phyloP scores from a whole-genome alignment of 1,140 invertebrate genomes.

The Macrosteles quadrilineatus region DNA sequence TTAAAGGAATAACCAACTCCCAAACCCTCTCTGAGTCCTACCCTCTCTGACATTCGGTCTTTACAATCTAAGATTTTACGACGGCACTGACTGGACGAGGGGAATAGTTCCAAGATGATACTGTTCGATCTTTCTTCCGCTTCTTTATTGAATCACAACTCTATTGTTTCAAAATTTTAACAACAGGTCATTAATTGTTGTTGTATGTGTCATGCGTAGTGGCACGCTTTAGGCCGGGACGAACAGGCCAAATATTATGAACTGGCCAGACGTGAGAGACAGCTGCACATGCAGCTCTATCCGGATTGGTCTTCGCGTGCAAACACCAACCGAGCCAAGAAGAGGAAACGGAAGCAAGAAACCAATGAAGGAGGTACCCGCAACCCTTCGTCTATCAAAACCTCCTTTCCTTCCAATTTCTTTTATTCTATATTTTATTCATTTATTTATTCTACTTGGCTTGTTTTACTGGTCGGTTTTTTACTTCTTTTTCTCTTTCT shows the following conservation, averaged over 20 bases:
- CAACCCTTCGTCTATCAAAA: conserved; percentile 49
- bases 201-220: conserved; percentile 59
- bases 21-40: neutral
- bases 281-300: conserved; percentile 98
- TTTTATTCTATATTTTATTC: conserved; percentile 26
- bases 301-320: conserved; percentile 98
- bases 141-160: conserved; percentile 13
- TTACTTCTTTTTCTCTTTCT: conserved; percentile 38
- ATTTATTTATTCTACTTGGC: conserved; percentile 29
- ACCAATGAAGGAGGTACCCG: conserved; percentile 91
- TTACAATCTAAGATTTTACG: neutral
- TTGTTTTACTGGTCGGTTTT: conserved; percentile 41
- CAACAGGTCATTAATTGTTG: conserved; percentile 6
- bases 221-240: conserved; percentile 97
- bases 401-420: conserved; percentile 51
- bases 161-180: conserved; percentile 2
- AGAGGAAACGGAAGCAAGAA: conserved; percentile 99
- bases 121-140: conserved; percentile 35
- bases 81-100: neutral
- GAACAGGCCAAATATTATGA: conserved; percentile 99
- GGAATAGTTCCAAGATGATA: conserved; percentile 21
- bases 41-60: neutral
- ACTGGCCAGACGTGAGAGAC: conserved; percentile 95
- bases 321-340: conserved; percentile 97
- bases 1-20: conserved; percentile 32